Base-by-base conservation (phyloP, 2,888 invertebrate species). In the Oscheius onirici region DNA sequence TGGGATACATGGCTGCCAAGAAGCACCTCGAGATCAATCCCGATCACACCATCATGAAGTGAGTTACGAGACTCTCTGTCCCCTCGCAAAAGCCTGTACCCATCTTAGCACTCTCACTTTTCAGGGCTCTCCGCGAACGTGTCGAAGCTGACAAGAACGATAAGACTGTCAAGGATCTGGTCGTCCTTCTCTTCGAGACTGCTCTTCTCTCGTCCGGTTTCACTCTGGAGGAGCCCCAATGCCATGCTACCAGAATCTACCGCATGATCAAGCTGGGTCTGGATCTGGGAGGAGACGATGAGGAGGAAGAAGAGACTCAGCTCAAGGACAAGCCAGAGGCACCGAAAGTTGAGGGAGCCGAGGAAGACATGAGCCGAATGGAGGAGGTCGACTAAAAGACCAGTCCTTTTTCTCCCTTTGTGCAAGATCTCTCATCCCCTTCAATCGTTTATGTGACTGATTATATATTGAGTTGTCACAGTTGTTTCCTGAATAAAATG, bases 1-100 rank as follows among this genome's bases (percentile, higher is more conserved):
- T 97, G 96, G 97, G 97, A 76, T 99, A 99, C 91, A 99, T 99
- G 97, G 94, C 97, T 0, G 97, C 97, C 80, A 99, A 99, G 91
- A 99, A 99, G 90, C 96, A 97, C 87, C 90, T 99, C 46, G 99
- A 99, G 90, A 93, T 99, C 89, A 99, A 99, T 89, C 97, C 97
- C 0, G 93, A 93, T 81, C 97, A 99, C 90, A 91, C 95, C 67
- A 95, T 99, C 84, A 91, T 99, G 61, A 95, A 96, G 87, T 93
- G 93, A 80, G 82, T 52, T 52, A n/a, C 11, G 15, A n/a, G n/a
- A n/a, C n/a, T n/a, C n/a, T n/a, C n/a, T n/a, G n/a, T n/a, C 49
- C 15, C 22, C 17, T 26, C 15, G 46, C 24, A 3, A 28, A 28
- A 6, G 24, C 17, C 34, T 34, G 34, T n/a, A 8, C 34, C 34